Conservation (phyloP, 2,797 vertebrate species). For the Halcyon smyrnensis region DNA sequence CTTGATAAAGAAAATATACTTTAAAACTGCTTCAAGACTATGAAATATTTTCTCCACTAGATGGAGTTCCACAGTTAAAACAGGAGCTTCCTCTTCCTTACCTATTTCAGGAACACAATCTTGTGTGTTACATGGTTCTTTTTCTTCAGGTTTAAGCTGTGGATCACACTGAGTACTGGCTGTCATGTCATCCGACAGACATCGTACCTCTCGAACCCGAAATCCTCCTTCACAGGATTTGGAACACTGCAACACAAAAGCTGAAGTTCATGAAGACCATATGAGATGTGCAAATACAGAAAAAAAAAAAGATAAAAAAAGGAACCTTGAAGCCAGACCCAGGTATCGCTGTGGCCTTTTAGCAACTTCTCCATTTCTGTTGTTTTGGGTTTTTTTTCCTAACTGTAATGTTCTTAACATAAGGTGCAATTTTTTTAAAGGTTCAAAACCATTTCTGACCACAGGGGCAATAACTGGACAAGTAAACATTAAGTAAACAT, state of each 20-base stretch:
- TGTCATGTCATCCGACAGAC: conserved; percentile 88
- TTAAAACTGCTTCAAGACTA: not conserved
- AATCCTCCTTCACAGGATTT: conserved; percentile 93
- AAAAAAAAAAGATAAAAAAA: not conserved
- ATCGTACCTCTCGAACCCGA: conserved; percentile 91
- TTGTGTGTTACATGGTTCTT: conserved; percentile 87
- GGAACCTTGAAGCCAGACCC: not conserved
- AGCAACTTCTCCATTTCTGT: not conserved
- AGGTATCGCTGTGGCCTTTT: not conserved
- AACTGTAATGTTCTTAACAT: not conserved
- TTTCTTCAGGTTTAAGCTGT: conserved; percentile 82
- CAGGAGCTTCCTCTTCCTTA: conserved; percentile 64
- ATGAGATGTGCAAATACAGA: not conserved
- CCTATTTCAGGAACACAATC: conserved; percentile 91
- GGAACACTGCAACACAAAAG: conserved; percentile 85
- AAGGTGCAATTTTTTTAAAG: not conserved
- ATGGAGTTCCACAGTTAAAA: not conserved
- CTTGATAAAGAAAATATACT: not conserved
- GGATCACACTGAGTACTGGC: conserved; percentile 84
- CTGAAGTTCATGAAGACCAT: not conserved
- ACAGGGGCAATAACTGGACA: not conserved
- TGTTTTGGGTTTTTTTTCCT: not conserved
- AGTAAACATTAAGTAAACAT: fast-evolving
- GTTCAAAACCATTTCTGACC: not conserved
- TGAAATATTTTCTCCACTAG: conserved; percentile 33